Percentiles rank a stretch among this genome's conserved stretches.
phyloP scores from a whole-genome alignment of 2,113 vertebrate species.

The Nanorana parkeri region DNA sequence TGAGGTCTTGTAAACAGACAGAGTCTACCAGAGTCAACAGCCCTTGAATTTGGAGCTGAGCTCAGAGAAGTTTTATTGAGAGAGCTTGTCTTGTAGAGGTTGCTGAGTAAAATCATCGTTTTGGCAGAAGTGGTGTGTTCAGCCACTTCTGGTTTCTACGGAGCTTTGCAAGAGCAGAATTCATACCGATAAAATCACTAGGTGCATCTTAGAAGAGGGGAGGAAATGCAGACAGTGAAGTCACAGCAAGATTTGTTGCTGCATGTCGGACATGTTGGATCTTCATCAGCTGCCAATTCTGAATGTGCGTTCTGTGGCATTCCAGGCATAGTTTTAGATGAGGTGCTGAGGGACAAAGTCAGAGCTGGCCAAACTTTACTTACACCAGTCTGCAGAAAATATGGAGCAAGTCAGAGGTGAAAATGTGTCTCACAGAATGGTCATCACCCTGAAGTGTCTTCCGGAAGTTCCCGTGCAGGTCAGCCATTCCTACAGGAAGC shows the following conservation, averaged over 20 bases:
- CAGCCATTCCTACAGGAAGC: too few relatives aligned
- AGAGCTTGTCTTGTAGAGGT: background rate
- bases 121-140: background rate
- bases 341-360: constrained; percentile 9
- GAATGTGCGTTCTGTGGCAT: background rate
- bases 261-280: background rate
- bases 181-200: too few relatives aligned
- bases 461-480: too few relatives aligned
- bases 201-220: too few relatives aligned
- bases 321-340: constrained; percentile 13
- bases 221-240: background rate
- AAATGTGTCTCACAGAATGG: too few relatives aligned
- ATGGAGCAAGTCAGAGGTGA: too few relatives aligned
- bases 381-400: too few relatives aligned
- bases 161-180: background rate
- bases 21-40: background rate
- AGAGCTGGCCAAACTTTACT: too few relatives aligned
- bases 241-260: background rate
- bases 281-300: constrained; percentile 12
- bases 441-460: too few relatives aligned
- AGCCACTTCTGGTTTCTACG: background rate
- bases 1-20: background rate
- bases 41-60: background rate
- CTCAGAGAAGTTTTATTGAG: background rate
- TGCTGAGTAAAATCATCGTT: background rate